Evolutionary conservation across 2,888 invertebrate species (phyloP).

Genomic region (Alloplasta piceator): DNA sequence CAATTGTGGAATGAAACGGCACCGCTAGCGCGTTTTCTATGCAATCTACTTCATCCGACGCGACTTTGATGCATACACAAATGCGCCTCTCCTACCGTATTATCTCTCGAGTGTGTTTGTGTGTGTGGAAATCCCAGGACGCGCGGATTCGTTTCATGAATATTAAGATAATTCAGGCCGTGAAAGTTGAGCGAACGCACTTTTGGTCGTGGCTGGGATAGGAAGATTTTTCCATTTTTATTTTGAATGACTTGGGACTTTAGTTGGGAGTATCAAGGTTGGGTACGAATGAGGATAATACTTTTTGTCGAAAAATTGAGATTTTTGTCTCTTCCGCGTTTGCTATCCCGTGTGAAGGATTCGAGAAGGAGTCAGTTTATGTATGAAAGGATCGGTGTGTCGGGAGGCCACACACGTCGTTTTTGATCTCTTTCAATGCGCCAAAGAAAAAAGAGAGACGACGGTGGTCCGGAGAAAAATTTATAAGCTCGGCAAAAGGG

Average conservation of each 20-base stretch:
- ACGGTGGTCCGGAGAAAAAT: slow-evolving; percentile 58
- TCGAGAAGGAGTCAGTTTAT: too few relatives aligned
- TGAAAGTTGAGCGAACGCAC: slow-evolving; percentile 58
- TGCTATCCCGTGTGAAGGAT: too few relatives aligned
- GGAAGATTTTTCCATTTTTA: too few relatives aligned
- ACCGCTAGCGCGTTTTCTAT: slow-evolving; percentile 47
- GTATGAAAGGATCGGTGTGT: slow-evolving; percentile 51
- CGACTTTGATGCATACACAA: slow-evolving; percentile 35
- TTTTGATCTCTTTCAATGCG: slow-evolving; percentile 22
- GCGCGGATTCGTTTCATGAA: slow-evolving; percentile 53
- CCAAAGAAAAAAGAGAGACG: slow-evolving; percentile 21
- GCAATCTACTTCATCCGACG: slow-evolving; percentile 40
- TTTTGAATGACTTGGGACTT: too few relatives aligned
- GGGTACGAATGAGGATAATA: too few relatives aligned
- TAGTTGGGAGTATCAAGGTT: too few relatives aligned
- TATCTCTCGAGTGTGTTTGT: slow-evolving; percentile 5
- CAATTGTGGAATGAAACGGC: slow-evolving; percentile 62
- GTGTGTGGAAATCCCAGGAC: slow-evolving; percentile 41
- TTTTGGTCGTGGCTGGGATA: slow-evolving; percentile 21
- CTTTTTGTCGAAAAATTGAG: not conserved
- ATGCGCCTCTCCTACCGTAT: not conserved
- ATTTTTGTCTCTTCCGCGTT: too few relatives aligned
- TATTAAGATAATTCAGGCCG: slow-evolving; percentile 50
- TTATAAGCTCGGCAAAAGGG: slow-evolving; percentile 46
- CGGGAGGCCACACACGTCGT: slow-evolving; percentile 59